Base-by-base conservation (phyloP, 2,113 vertebrate species). In the Blennius ocellaris region DNA sequence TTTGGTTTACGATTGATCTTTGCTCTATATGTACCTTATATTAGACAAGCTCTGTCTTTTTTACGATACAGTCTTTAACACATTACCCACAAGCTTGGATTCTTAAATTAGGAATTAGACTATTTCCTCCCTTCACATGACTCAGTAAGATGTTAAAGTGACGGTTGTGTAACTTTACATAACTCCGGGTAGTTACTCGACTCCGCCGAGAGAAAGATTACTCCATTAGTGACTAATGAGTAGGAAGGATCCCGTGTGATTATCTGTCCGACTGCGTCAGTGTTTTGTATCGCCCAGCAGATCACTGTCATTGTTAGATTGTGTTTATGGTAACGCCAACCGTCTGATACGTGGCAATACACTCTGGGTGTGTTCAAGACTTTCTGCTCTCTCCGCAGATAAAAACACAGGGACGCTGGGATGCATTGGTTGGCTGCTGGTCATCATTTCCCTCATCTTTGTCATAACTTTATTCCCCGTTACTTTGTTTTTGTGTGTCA, bases 401-500 rank as follows among this genome's bases (percentile, higher is more conserved):
- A 88, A 94, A 66, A 86, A 16, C 30, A 47, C 21, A 0, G 82
- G 82, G 0, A 77, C 68, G 1, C 84, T 96, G 73, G 94, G 95
- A 37, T 90, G 90, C 6, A 95, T 93, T 57, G 95, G 95, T 40
- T 97, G 95, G 95, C 66, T 96, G 48, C 70, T 97, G 57, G 81
- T 96, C 63, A 80, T 84, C 3, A n/a, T 96, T 17, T 95, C 95
- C 1, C 58, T 94, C n/a, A 3, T 97, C 12, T 76, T 97, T 38
- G 61, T 95, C 36, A 11, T 89, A 11, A 65, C 82, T 8, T 95
- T 94, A 7, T 95, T 97, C 70, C 96, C 96, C 0, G 0, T 98
- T 75, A 94, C 96, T 17, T 69, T 96, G 72, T 96, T 95, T 81
- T 69, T 93, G 73, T 95, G 95, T 82, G 52, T 97, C 10, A 97